These are phyloP conservation scores for Corbicula japonica DNA, from an alignment of 2,888 invertebrate genomes.

Conservation along the genomic window DNA sequence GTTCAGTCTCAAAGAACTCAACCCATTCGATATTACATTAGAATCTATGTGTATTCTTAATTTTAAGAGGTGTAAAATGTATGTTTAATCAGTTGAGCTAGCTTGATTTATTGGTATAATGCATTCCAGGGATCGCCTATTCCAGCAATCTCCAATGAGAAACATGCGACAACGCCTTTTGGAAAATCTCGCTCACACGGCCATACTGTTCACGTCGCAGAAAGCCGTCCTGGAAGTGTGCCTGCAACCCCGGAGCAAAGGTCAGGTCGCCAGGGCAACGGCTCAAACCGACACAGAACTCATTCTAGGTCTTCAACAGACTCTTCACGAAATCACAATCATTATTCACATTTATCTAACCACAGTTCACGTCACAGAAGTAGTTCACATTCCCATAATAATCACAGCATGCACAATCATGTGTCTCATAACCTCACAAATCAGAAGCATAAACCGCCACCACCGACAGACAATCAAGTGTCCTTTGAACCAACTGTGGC, in stretches of 20 bases:
- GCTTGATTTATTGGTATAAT: too few relatives aligned
- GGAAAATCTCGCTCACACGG: constrained; percentile 30
- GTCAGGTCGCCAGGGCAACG: constrained; percentile 47
- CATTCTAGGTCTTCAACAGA: constrained; percentile 41
- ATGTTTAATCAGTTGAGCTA: too few relatives aligned
- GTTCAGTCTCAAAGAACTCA: too few relatives aligned
- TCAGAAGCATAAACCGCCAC: constrained; percentile 14
- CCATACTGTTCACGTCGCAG: constrained; percentile 5
- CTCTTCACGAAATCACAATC: constrained; percentile 29
- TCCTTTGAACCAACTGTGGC: constrained; percentile 59
- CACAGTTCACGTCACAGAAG: constrained; percentile 44
- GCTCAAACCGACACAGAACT: constrained; percentile 31
- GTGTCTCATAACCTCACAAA: constrained; percentile 12
- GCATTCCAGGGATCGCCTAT: constrained; percentile 27
- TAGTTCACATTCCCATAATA: constrained; percentile 26
- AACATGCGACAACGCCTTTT: constrained; percentile 24
- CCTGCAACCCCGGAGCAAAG: constrained; percentile 44
- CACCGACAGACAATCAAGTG: constrained; percentile 59
- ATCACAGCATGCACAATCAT: constrained; percentile 17
- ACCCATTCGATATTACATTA: too few relatives aligned
- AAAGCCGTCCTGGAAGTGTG: constrained; percentile 21
- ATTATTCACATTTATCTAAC: too few relatives aligned
- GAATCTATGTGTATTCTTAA: too few relatives aligned
- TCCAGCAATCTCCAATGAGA: constrained; percentile 45
- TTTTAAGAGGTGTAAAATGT: too few relatives aligned